Percentiles rank a stretch among this genome's conserved stretches.
Conservation (phyloP, 1,140 invertebrate genomes). For the Bombus confusus region DNA sequence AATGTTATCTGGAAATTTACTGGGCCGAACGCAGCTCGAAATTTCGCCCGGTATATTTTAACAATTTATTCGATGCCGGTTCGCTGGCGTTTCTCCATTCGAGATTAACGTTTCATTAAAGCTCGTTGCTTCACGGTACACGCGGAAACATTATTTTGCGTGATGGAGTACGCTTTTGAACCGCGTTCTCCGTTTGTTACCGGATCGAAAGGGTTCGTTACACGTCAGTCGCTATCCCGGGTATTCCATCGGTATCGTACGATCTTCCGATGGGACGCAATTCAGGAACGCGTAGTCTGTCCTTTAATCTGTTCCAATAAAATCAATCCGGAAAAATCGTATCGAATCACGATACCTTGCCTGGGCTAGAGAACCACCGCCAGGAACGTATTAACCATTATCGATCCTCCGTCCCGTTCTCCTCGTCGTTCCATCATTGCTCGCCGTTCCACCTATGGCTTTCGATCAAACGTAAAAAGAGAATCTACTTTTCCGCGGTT, state of each 20-base stretch:
- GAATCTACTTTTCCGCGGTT: neutral
- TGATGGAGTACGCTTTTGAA: neutral
- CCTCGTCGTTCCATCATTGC: too few species aligned
- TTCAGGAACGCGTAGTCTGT: neutral
- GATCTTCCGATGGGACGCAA: neutral
- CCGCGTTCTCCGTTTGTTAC: neutral
- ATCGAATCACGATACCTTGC: slow-evolving; percentile 4
- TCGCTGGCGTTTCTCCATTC: neutral
- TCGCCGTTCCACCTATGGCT: neutral
- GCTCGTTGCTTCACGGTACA: neutral
- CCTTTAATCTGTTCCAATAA: slow-evolving; percentile 7
- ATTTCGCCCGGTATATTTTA: neutral
- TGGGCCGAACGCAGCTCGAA: neutral
- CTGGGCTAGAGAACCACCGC: neutral
- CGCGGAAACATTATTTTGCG: neutral
- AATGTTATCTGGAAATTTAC: neutral
- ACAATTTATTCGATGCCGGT: neutral
- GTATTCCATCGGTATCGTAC: neutral
- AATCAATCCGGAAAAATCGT: neutral
- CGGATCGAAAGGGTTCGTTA: neutral
- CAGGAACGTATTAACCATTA: slow-evolving; percentile 17
- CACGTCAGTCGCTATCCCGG: neutral
- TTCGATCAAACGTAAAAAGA: slow-evolving; percentile 27
- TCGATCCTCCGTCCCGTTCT: neutral
- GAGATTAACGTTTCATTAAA: slow-evolving; percentile 17